Percentiles rank a stretch among this genome's conserved stretches.
These are phyloP conservation scores for Micropoecilia bifurca DNA, from an alignment of 2,797 vertebrate genomes.

Conservation along the genomic window DNA sequence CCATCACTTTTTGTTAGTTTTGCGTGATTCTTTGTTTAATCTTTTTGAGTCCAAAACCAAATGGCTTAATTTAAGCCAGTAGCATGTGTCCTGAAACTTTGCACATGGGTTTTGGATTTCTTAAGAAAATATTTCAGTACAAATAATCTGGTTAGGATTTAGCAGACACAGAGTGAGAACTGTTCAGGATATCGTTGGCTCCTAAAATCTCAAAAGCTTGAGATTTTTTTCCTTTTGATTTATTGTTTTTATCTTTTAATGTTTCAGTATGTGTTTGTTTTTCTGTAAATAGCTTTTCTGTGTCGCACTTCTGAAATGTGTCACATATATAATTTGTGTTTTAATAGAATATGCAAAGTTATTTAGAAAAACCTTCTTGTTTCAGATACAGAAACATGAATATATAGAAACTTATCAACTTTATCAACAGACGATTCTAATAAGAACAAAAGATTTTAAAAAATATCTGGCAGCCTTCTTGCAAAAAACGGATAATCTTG, in stretches of 20 bases:
- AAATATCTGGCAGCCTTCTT: not conserved
- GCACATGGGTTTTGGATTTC: conserved; percentile 17
- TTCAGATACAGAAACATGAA: not conserved
- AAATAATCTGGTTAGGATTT: conserved; percentile 35
- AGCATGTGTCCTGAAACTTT: conserved; percentile 18
- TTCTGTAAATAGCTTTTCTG: conserved; percentile 9
- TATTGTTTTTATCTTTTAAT: conserved; percentile 22
- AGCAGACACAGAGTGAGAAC: conserved; percentile 42
- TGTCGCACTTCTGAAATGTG: not conserved
- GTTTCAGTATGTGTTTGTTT: not conserved
- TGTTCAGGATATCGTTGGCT: conserved; percentile 19
- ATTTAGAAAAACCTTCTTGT: not conserved
- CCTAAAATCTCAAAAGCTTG: conserved; percentile 18
- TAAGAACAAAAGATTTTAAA: not conserved
- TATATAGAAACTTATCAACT: not conserved
- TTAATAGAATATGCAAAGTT: not conserved
- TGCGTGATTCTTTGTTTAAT: conserved; percentile 11
- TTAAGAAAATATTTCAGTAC: conserved; percentile 34
- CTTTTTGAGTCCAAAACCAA: conserved; percentile 10
- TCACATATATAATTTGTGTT: not conserved
- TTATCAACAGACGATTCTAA: not conserved
- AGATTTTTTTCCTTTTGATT: conserved; percentile 22
- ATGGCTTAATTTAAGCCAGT: not conserved
- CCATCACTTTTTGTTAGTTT: conserved; percentile 16
- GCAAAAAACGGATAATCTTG: not conserved